Evolutionary conservation across 2,888 invertebrate species (phyloP), one percentile per base, ranked within the genome.

Genomic region (Phaedon cochleariae): DNA sequence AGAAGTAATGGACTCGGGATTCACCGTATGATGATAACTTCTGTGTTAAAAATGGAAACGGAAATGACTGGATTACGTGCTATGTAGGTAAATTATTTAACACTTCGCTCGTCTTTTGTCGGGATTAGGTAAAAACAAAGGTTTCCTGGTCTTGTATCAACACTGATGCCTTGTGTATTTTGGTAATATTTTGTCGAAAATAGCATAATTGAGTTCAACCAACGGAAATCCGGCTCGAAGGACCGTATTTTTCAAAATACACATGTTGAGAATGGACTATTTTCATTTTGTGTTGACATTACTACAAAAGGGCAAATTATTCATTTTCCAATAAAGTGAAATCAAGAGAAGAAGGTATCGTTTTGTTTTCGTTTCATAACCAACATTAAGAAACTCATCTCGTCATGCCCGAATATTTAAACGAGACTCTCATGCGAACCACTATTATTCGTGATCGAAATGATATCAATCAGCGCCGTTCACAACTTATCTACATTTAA

Each of bases 21-120:
- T 34, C 26, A 37, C 48, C 29, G 20, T 34, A 34, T 29, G 51
- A n/a, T n/a, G n/a, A n/a, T n/a, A n/a, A 31, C 54, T 22, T 54
- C 26, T 48, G 29, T 55, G 59, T 34, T 41, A 59, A 64, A 60
- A 59, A 57, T 58, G 61, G 59, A 53, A 65, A 59, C 62, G 65
- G 65, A 65, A 62, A 65, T 65, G 62, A 48, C 53, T 61, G 55
- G 55, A 41, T 46, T 53, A 64, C 55, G 20, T 37, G 51, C 20
- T 34, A 18, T 57, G 54, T 46, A 46, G 12, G 15, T 55, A 55
- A 61, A 57, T 26, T 48, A 60, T 55, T 60, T 29, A 34, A 64
- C 55, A 51, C 60, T 29, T 22, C 29, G 22, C 48, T 37, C 18
- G 48, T 57, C 34, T 41, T 48, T 45, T 54, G 53, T 59, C 31